Evolutionary conservation across 2,888 invertebrate species (phyloP).

Genomic region (Corbicula japonica): DNA sequence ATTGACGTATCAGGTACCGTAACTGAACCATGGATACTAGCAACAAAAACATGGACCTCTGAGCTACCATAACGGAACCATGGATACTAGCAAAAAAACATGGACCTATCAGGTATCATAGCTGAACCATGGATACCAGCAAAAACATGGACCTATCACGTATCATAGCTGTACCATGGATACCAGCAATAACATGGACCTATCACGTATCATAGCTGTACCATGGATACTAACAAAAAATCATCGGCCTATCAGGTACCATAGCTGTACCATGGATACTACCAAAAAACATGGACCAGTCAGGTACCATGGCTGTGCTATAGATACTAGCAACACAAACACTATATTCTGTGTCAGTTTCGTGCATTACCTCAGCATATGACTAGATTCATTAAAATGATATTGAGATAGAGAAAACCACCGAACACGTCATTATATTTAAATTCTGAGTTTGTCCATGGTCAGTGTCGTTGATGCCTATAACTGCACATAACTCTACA

Average conservation of each 20-base stretch:
- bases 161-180: neutral
- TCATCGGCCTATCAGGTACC: neutral
- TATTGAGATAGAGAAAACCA: too few relatives aligned
- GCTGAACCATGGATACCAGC: neutral
- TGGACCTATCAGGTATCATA: neutral
- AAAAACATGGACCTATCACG: neutral
- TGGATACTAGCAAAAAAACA: neutral
- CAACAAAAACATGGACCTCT: neutral
- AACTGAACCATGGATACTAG: neutral
- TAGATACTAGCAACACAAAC: too few relatives aligned
- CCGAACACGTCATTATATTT: too few relatives aligned
- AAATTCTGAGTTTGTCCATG: too few relatives aligned
- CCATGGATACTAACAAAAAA: neutral
- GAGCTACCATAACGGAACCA: neutral
- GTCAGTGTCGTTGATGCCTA: too few relatives aligned
- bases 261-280: too few relatives aligned
- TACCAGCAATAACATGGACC: neutral
- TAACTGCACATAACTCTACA: too few relatives aligned
- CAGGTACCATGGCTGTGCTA: too few relatives aligned
- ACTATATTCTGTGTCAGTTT: too few relatives aligned
- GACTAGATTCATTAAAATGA: too few relatives aligned
- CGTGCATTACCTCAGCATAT: too few relatives aligned
- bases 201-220: neutral
- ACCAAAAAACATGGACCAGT: too few relatives aligned
- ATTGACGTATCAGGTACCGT: constrained; percentile 47